Conservation (phyloP, 2,888 invertebrate genomes). For the Aphodius sticticus region DNA sequence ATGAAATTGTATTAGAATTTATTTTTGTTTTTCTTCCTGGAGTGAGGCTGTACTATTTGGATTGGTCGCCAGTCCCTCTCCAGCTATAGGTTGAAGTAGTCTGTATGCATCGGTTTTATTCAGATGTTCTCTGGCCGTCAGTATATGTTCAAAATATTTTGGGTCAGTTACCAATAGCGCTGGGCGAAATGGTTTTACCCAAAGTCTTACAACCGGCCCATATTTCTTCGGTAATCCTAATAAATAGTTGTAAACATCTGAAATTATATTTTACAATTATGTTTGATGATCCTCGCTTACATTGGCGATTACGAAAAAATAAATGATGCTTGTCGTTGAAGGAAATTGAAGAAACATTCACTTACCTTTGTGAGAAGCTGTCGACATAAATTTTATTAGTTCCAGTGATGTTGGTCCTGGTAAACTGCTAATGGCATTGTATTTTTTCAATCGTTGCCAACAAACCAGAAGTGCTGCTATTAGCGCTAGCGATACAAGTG, state of each 20-base stretch:
- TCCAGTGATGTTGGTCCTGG: constrained; percentile 10
- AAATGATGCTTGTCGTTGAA: too few species aligned
- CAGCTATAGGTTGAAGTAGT: background rate
- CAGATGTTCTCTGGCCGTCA: background rate
- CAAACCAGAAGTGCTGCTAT: background rate
- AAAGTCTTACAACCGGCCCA: constrained; percentile 12
- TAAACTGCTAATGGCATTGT: background rate
- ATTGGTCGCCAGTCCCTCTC: background rate
- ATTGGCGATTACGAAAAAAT: too few species aligned
- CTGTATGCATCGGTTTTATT: background rate
- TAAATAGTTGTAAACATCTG: constrained; percentile 10
- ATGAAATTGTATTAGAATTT: background rate
- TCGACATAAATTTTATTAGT: background rate
- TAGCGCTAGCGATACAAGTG: background rate
- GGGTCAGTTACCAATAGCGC: constrained; percentile 7
- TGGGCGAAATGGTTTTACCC: constrained; percentile 15
- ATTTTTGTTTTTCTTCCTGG: too few species aligned
- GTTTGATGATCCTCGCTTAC: background rate
- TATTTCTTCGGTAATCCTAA: constrained; percentile 4
- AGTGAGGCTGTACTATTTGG: background rate
- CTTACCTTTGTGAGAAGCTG: constrained; percentile 6
- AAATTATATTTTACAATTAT: background rate
- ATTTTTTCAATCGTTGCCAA: constrained; percentile 10
- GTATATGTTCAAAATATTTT: constrained; percentile 9
- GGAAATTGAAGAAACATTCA: too few species aligned